Evolutionary conservation across 1,140 invertebrate genomes (phyloP).

Genomic region (Eriosoma lanigerum): DNA sequence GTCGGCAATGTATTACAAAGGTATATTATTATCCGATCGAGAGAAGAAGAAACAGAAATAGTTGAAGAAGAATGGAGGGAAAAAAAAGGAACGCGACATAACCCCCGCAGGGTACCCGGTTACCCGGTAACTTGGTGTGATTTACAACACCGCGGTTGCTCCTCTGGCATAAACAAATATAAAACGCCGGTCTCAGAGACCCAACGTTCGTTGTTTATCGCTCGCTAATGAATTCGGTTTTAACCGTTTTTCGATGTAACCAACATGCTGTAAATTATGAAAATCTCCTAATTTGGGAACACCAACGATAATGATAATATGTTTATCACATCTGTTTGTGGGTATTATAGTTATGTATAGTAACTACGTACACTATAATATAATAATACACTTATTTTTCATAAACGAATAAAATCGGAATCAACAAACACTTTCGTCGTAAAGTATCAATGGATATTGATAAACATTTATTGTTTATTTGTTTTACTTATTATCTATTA

Average conservation of each 20-base stretch:
- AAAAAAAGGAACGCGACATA: background rate
- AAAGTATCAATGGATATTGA: no score
- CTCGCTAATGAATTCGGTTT: conserved; percentile 36
- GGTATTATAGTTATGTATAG: no score
- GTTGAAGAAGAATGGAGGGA: background rate
- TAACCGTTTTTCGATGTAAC: background rate
- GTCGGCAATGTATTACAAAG: background rate
- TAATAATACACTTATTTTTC: no score
- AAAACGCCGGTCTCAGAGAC: conserved; percentile 8
- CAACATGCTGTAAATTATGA: background rate
- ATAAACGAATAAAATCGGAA: no score
- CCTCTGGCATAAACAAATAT: conserved; percentile 7
- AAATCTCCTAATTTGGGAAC: no score
- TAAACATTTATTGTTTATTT: no score
- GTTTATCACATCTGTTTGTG: no score
- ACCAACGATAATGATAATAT: no score
- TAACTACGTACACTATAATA: no score
- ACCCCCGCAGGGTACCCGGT: background rate
- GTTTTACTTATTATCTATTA: no score
- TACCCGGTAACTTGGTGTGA: no score
- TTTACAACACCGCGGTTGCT: conserved; percentile 35
- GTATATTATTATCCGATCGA: conserved; percentile 17
- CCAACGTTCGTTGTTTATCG: conserved; percentile 3
- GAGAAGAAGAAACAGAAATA: background rate
- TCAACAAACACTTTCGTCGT: no score